Evolutionary conservation across 1,140 invertebrate genomes (phyloP).

Genomic region (Bombus polaris): DNA sequence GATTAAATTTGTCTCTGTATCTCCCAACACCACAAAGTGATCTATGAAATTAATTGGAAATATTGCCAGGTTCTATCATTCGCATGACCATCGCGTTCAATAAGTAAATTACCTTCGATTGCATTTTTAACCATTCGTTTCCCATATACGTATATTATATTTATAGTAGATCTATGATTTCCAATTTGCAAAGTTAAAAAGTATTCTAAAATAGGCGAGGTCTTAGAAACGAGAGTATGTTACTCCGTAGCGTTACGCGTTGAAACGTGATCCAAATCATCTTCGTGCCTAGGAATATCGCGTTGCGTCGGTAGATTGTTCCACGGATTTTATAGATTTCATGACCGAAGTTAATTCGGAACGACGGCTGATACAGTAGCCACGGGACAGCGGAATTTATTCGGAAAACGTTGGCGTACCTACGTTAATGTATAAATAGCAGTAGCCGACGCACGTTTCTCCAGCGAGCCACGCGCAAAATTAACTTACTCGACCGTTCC

Average conservation of each 20-base stretch:
- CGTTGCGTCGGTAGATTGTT: background rate
- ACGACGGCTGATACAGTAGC: background rate
- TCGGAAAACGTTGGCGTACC: background rate
- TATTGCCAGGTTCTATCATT: slow-evolving; percentile 2
- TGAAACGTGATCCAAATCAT: background rate
- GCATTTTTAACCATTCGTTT: background rate
- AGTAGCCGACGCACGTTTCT: background rate
- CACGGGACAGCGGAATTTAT: slow-evolving; percentile 20
- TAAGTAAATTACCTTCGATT: background rate
- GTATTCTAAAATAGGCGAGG: too few relatives aligned
- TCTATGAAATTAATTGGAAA: slow-evolving; percentile 31
- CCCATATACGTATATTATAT: background rate
- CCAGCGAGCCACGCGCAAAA: background rate
- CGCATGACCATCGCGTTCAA: background rate
- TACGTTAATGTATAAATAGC: slow-evolving; percentile 17
- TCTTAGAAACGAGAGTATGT: background rate
- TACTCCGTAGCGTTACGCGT: background rate
- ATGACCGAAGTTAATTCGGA: background rate
- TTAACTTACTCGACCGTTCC: background rate
- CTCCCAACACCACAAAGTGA: background rate
- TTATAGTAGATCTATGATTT: background rate
- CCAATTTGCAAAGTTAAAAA: background rate
- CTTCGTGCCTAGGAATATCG: background rate
- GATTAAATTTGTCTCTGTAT: slow-evolving; percentile 22
- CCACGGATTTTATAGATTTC: background rate